These are phyloP conservation scores for Drosophila micromelanica DNA, from an alignment of 1,140 invertebrate genomes.

Conservation along the genomic window DNA sequence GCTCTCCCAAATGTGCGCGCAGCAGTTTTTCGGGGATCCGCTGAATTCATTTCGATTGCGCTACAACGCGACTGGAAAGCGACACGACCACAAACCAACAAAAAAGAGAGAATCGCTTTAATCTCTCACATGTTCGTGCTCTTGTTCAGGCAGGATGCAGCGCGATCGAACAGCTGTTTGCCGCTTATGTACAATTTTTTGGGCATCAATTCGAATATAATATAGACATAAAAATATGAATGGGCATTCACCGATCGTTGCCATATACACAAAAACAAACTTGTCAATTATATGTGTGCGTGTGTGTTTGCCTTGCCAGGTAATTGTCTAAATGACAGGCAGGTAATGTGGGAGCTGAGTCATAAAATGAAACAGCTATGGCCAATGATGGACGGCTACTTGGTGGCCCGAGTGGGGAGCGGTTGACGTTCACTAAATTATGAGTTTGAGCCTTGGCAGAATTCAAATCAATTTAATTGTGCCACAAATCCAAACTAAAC, in stretches of 20 bases:
- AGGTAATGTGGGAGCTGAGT: conserved; percentile 58
- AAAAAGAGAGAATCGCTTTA: neutral
- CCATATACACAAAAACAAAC: neutral
- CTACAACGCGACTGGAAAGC: conserved; percentile 54
- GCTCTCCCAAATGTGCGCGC: conserved; percentile 25
- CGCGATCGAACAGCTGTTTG: conserved; percentile 48
- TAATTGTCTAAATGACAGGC: conserved; percentile 72
- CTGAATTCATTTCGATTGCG: conserved; percentile 61
- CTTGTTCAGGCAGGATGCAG: conserved; percentile 1
- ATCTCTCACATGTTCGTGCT: neutral
- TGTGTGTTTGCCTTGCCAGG: conserved; percentile 54
- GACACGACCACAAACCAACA: conserved; percentile 26
- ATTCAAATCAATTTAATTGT: conserved; percentile 14
- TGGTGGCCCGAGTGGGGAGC: neutral
- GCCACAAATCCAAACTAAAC: too few species aligned
- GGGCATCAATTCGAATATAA: conserved; percentile 57
- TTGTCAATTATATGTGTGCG: neutral
- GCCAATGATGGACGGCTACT: conserved; percentile 30
- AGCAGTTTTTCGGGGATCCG: conserved; percentile 60
- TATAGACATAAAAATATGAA: conserved; percentile 60
- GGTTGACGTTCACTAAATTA: conserved; percentile 1
- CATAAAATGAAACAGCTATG: conserved; percentile 26
- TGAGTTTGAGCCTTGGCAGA: neutral
- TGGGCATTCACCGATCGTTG: conserved; percentile 57
- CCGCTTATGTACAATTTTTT: conserved; percentile 33